Evolutionary conservation across 2,113 vertebrate genomes (phyloP).

Genomic region (Panthera uncia): DNA sequence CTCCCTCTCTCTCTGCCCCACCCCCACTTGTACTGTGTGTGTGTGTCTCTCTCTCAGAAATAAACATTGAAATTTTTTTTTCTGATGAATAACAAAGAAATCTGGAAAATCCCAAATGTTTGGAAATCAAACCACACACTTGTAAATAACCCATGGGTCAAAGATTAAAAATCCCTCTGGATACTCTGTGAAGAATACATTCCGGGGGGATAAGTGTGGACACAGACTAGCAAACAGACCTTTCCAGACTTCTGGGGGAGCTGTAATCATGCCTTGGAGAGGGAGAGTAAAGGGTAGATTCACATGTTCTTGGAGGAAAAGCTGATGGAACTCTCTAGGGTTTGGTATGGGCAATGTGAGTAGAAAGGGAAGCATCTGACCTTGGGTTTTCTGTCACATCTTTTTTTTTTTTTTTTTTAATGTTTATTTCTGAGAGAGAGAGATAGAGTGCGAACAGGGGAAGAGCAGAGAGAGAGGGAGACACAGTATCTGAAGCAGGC

Average conservation of each 20-base stretch:
- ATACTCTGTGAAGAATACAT: background rate
- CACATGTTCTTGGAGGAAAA: background rate
- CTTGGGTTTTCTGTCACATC: background rate
- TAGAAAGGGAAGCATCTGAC: background rate
- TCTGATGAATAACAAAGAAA: background rate
- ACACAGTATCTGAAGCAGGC: too few species aligned
- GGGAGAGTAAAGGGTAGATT: background rate
- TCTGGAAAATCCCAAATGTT: constrained; percentile 14
- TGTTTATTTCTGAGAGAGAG: too few species aligned
- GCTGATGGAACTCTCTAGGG: background rate
- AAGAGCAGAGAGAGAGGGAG: too few species aligned
- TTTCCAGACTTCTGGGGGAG: background rate
- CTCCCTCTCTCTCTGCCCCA: too few species aligned
- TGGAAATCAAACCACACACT: background rate
- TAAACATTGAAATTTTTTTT: too few species aligned
- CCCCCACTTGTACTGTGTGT: too few species aligned
- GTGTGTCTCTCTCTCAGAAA: too few species aligned
- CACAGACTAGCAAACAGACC: background rate
- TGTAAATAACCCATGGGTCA: background rate
- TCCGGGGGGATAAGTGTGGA: background rate
- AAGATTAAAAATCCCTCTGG: background rate
- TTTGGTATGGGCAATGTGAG: too few species aligned
- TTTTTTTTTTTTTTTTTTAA: too few species aligned
- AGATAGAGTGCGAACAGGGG: too few species aligned
- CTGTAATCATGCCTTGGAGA: background rate